Conservation (phyloP, 2,797 vertebrate genomes). For the Sebastes goodei region DNA sequence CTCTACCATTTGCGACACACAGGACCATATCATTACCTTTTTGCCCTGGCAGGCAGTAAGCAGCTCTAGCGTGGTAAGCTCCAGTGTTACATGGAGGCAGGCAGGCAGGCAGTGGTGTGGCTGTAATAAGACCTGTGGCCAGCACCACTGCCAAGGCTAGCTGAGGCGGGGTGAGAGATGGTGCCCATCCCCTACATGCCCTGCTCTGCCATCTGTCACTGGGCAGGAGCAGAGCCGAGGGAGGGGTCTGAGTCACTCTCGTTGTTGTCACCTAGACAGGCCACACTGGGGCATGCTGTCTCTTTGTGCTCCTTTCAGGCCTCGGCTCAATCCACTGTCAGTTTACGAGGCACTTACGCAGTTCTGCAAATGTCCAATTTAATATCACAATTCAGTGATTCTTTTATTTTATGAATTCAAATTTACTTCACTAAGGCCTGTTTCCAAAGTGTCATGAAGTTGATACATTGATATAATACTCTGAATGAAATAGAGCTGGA, state of each 20-base stretch:
- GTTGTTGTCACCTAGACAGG: slow-evolving; percentile 71
- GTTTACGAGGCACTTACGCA: slow-evolving; percentile 7
- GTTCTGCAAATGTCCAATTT: slow-evolving; percentile 2
- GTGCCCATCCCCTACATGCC: slow-evolving; percentile 81
- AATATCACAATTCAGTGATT: slow-evolving; percentile 4
- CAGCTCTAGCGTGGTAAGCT: slow-evolving; percentile 69
- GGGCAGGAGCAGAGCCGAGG: slow-evolving; percentile 69
- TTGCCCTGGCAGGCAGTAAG: slow-evolving; percentile 66
- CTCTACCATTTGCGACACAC: slow-evolving; percentile 53
- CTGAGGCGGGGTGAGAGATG: slow-evolving; percentile 71
- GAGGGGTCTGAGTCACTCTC: slow-evolving; percentile 69
- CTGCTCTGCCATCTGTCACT: slow-evolving; percentile 85
- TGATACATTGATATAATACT: not conserved
- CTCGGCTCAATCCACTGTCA: slow-evolving; percentile 27
- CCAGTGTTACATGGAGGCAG: slow-evolving; percentile 66
- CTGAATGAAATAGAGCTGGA: not conserved
- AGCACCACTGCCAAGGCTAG: slow-evolving; percentile 70
- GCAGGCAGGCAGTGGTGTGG: slow-evolving; percentile 64
- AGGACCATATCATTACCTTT: slow-evolving; percentile 75
- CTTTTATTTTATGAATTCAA: not conserved
- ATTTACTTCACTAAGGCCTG: not conserved
- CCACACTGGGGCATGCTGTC: slow-evolving; percentile 60
- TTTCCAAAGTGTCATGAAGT: not conserved
- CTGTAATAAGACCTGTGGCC: slow-evolving; percentile 78
- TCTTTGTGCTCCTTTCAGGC: slow-evolving; percentile 63